phyloP scores from a whole-genome alignment of 2,888 invertebrate species.

The Zaprionus lineosus region DNA sequence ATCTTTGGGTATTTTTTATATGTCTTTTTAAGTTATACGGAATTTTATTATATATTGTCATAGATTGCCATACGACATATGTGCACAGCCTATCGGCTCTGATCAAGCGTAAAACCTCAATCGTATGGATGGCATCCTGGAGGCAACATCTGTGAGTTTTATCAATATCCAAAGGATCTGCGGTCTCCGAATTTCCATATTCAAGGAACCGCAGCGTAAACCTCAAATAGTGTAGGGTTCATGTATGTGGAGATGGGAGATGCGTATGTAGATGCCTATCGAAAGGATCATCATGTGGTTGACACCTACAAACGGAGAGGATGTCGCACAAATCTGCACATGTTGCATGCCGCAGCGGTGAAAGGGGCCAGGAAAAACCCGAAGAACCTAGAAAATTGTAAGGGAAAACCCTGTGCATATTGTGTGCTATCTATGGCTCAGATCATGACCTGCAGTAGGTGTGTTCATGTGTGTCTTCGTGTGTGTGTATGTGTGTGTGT shows the following conservation, averaged over 20 bases:
- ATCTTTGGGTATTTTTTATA: too few species aligned
- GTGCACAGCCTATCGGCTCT: too few species aligned
- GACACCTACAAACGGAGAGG: constrained; percentile 63
- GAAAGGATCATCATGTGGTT: constrained; percentile 60
- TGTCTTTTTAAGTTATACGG: too few species aligned
- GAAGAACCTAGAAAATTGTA: too few species aligned
- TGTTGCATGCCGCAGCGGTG: constrained; percentile 42
- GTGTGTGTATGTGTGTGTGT: constrained; percentile 27
- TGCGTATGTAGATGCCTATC: constrained; percentile 52
- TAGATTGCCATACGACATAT: too few species aligned
- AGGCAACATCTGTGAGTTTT: too few species aligned
- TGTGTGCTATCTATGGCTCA: constrained; percentile 23
- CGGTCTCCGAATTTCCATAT: constrained; percentile 46
- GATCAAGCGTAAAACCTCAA: too few species aligned
- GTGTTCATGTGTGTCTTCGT: neutral
- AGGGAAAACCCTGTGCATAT: constrained; percentile 31
- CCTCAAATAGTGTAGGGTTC: constrained; percentile 30
- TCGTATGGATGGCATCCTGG: too few species aligned
- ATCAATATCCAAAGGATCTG: constrained; percentile 50
- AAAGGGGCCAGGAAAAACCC: constrained; percentile 4
- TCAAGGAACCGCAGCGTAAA: constrained; percentile 20
- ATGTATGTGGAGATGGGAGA: neutral
- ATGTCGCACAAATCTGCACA: constrained; percentile 62
- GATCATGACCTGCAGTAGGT: constrained; percentile 27
- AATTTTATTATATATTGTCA: too few species aligned